phyloP scores from a whole-genome alignment of 1,140 invertebrate genomes.

The Himalopsyche phryganea region DNA sequence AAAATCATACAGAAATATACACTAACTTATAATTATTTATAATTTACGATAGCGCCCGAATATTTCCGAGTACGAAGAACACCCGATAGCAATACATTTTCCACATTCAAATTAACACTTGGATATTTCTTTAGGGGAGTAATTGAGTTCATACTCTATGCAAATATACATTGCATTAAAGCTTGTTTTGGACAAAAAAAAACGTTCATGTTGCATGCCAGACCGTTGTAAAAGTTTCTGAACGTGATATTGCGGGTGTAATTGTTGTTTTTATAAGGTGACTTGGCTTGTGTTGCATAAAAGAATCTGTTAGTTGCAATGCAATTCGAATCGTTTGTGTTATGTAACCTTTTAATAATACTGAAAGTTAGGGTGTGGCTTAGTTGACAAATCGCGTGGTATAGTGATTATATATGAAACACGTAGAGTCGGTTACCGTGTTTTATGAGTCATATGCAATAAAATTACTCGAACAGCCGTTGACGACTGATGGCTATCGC shows the following conservation, averaged over 20 bases:
- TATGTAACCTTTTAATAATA: too few species aligned
- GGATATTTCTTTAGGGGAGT: constrained; percentile 11
- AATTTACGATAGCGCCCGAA: constrained; percentile 28
- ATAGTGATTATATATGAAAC: too few species aligned
- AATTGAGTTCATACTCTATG: constrained; percentile 29
- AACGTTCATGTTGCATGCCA: constrained; percentile 18
- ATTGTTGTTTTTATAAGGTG: too few species aligned
- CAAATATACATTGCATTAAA: constrained; percentile 15
- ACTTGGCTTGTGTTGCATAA: too few species aligned
- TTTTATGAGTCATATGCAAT: too few species aligned
- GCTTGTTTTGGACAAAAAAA: background rate
- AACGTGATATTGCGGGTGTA: background rate
- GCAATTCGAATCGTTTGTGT: too few species aligned
- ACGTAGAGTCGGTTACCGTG: too few species aligned
- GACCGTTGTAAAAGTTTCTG: constrained; percentile 20
- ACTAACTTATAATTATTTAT: constrained; percentile 19
- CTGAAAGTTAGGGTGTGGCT: too few species aligned
- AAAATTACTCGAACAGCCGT: too few species aligned
- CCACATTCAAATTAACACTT: constrained; percentile 24
- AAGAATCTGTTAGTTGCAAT: too few species aligned
- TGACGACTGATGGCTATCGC: too few species aligned
- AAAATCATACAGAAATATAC: background rate
- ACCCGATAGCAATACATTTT: constrained; percentile 27
- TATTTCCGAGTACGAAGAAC: constrained; percentile 28
- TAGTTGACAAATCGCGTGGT: too few species aligned